Percentiles rank a stretch among this genome's conserved stretches.
Evolutionary conservation across 2,113 vertebrate genomes (phyloP).

Genomic region (Protobothrops mucrosquamatus): DNA sequence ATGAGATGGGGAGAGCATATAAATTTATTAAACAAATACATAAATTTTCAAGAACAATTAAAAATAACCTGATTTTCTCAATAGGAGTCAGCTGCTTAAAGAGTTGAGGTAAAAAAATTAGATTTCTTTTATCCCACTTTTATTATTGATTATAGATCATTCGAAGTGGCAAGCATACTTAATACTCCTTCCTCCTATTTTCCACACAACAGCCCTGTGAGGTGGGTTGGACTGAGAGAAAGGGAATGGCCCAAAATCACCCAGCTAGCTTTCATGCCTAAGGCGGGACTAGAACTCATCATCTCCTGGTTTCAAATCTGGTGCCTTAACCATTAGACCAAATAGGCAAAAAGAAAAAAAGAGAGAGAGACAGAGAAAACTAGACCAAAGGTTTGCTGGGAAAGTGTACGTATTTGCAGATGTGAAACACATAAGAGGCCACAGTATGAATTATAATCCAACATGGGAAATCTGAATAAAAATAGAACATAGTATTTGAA

Average conservation of each 20-base stretch:
- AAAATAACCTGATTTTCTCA: no score
- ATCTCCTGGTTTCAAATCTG: no score
- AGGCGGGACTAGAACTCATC: no score
- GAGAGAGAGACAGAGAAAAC: no score
- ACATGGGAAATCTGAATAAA: background rate
- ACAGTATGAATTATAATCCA: background rate
- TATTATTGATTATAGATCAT: background rate
- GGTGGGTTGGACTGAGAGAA: background rate
- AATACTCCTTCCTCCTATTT: background rate
- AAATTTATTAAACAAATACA: background rate
- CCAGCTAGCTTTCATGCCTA: background rate
- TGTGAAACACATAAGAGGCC: background rate
- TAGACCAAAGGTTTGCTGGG: background rate
- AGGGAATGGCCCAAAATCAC: background rate
- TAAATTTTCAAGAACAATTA: background rate
- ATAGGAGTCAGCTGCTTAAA: background rate
- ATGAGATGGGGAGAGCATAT: background rate
- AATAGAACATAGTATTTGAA: background rate
- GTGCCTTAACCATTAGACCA: no score
- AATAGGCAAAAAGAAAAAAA: no score
- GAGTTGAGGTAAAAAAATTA: background rate
- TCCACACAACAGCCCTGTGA: background rate
- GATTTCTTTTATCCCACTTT: background rate
- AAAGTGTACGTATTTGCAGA: background rate
- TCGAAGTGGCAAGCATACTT: background rate